Base-by-base conservation (phyloP, 1,140 invertebrate genomes). In the Micrasema longulum region DNA sequence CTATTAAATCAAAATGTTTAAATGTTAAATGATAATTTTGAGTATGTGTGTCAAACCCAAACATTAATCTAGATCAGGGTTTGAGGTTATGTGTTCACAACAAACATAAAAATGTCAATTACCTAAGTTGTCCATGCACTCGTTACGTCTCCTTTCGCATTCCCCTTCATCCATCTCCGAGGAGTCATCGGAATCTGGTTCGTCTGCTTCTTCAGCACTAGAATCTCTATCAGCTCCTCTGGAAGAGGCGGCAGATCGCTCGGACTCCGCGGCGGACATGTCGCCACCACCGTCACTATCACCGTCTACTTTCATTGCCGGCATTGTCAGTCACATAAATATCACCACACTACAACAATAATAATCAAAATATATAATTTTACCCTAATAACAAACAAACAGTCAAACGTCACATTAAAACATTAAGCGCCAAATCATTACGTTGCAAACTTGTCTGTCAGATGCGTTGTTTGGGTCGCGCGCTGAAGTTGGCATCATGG, bases 81-180 rank as follows among this genome's bases (percentile, higher is more conserved):
- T 75, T 52, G 52, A 72, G 69, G 72, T 74, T 74, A 76, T 74
- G 63, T 72, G 7, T 43, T 14, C 67, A 57, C 11, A 20, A 45
- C 35, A 47, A 52, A 50, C 36, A 74, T 43, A 71, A 60, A 45
- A 73, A 65, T 31, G 55, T 22, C 22, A 77, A 79, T 62, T 79
- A 88, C 87, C 79, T 79, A 97, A 86, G 81, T 96, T 94, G 77
- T 95, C 91, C 63, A 95, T 86, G 78, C 93, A 94, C 80, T 96
- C 93, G 64, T 87, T 90, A 74, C 94, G 87, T 53, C 93, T 85
- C 63, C 89, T 88, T 77, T 97, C 95, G 78, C 94, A 97, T 85
- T 96, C 95, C 75, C 91, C 93, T 82, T 96, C 95, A 83, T 98
- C 95, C 89, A 98, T 92, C 82, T 97, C 96, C 79, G 90, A 93